phyloP scores from a whole-genome alignment of 2,113 vertebrate genomes.

The Nansenia antarctica region DNA sequence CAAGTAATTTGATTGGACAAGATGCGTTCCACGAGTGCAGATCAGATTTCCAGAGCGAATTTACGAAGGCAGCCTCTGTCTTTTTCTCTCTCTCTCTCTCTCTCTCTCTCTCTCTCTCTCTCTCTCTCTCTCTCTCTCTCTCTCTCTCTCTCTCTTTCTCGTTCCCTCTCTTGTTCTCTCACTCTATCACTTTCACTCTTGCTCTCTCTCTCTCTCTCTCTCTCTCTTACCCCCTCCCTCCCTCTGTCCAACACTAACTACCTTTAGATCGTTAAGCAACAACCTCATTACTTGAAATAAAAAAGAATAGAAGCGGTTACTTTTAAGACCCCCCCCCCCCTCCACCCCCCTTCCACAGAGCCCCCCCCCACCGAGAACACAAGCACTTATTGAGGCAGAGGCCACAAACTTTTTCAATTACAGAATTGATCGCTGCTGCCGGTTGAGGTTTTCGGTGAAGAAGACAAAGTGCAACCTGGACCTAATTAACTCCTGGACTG shows the following conservation, averaged over 20 bases:
- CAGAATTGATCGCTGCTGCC: neutral
- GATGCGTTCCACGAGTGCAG: neutral
- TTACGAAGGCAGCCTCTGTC: too few species aligned
- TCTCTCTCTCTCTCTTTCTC: neutral
- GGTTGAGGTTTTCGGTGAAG: neutral
- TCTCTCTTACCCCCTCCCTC: neutral
- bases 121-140: constrained; percentile 17
- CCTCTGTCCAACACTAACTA: neutral
- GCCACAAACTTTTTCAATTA: neutral
- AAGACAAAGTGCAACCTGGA: neutral
- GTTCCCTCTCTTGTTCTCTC: constrained; percentile 4
- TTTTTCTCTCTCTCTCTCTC: constrained; percentile 9
- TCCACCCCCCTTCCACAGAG: neutral
- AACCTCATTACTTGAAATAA: neutral
- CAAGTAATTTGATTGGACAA: neutral
- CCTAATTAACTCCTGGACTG: neutral
- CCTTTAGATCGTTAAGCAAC: too few species aligned
- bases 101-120: neutral
- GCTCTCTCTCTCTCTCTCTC: constrained; percentile 8
- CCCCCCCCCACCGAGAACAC: neutral
- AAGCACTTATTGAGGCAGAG: neutral
- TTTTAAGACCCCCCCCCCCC: neutral
- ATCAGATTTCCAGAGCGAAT: neutral
- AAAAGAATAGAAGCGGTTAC: neutral
- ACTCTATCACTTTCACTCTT: neutral